These are phyloP conservation scores for Siniperca undulata DNA, from an alignment of 2,797 vertebrate species.

Conservation along the genomic window DNA sequence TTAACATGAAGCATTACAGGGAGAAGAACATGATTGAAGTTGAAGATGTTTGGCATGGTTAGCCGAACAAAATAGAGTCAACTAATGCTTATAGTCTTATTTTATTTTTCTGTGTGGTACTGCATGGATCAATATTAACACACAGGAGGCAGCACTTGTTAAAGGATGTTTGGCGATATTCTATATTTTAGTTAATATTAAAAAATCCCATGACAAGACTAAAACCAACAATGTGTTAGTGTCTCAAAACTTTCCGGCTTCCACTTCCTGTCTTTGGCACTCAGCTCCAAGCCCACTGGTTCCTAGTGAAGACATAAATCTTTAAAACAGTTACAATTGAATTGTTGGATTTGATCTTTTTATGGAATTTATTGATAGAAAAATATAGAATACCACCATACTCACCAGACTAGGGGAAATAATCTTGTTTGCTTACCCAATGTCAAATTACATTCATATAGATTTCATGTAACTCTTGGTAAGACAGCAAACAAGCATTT, in stretches of 20 bases:
- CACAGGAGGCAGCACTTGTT: not conserved
- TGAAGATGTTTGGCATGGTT: not conserved
- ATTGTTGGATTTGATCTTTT: too few relatives aligned
- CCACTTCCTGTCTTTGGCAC: too few relatives aligned
- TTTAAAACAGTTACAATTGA: not conserved
- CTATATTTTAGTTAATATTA: not conserved
- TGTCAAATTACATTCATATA: too few relatives aligned
- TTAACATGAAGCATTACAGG: not conserved
- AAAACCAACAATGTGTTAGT: not conserved
- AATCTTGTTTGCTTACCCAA: too few relatives aligned
- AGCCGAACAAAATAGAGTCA: not conserved
- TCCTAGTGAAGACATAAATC: not conserved
- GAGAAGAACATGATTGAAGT: not conserved
- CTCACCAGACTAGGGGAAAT: too few relatives aligned
- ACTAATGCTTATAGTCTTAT: not conserved
- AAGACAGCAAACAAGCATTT: too few relatives aligned
- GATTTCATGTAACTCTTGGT: too few relatives aligned
- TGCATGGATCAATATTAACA: not conserved
- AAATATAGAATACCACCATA: too few relatives aligned
- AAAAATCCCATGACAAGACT: not conserved
- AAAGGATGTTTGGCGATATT: not conserved
- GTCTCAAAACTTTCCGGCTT: too few relatives aligned
- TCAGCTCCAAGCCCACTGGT: too few relatives aligned
- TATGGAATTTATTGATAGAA: too few relatives aligned
- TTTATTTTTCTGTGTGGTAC: not conserved